These are phyloP conservation scores for Ataeniobius toweri DNA, from an alignment of 2,797 vertebrate species.

Conservation along the genomic window DNA sequence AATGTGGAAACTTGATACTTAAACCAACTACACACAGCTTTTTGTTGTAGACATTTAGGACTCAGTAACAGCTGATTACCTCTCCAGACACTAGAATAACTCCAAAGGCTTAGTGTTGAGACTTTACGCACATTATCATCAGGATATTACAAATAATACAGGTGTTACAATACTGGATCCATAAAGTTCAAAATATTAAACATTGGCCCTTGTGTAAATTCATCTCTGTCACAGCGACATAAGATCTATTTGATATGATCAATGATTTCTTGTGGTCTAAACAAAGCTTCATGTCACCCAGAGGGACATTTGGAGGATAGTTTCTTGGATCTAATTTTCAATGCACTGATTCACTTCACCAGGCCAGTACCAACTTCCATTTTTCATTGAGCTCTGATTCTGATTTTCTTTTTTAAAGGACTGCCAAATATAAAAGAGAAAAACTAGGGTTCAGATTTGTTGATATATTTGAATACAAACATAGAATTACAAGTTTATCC, in stretches of 20 bases:
- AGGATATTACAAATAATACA: not conserved
- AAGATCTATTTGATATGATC: slow-evolving; percentile 15
- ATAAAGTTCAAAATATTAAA: slow-evolving; percentile 30
- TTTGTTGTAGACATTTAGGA: slow-evolving; percentile 4
- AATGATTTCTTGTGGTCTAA: too few species aligned
- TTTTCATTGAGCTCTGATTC: not conserved
- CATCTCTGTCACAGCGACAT: slow-evolving; percentile 10
- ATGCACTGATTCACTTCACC: not conserved
- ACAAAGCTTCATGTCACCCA: not conserved
- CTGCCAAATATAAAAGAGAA: not conserved
- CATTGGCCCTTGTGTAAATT: slow-evolving; percentile 8
- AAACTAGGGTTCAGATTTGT: not conserved
- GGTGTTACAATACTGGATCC: not conserved
- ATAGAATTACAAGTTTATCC: too few species aligned
- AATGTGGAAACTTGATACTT: slow-evolving; percentile 3
- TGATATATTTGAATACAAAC: not conserved
- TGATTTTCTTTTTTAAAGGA: not conserved
- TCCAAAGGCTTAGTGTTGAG: not conserved
- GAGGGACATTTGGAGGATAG: not conserved
- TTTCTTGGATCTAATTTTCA: not conserved
- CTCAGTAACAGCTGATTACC: not conserved
- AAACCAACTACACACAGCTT: slow-evolving; percentile 1
- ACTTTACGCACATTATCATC: not conserved
- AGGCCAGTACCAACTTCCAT: not conserved
- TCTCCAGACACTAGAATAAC: slow-evolving; percentile 7